Conservation (phyloP, 2,797 vertebrate species). For the Notoglanidium macrostoma region DNA sequence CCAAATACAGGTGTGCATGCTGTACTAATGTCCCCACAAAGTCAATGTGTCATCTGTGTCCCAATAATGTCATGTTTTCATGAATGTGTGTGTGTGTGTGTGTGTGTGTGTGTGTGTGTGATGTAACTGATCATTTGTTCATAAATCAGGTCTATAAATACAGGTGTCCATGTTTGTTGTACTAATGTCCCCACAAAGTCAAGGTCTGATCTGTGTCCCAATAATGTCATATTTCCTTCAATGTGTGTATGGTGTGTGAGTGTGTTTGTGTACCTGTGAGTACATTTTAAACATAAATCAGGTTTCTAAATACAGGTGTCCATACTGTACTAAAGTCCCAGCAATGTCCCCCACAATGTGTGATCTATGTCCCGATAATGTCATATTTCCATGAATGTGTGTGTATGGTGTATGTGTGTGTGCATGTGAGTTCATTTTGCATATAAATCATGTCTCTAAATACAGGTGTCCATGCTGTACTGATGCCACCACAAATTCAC, state of each 20-base stretch:
- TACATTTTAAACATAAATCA: neutral
- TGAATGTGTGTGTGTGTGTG: conserved; percentile 17
- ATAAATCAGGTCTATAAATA: neutral
- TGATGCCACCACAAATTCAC: no score
- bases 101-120: conserved; percentile 21
- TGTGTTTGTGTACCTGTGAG: neutral
- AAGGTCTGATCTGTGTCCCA: neutral
- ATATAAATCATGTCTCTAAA: no score
- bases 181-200: neutral
- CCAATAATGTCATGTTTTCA: neutral
- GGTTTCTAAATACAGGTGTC: neutral
- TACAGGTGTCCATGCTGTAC: no score
- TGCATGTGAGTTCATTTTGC: no score
- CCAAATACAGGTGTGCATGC: neutral
- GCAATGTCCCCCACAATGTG: neutral
- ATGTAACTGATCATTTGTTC: neutral
- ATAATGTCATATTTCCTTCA: neutral
- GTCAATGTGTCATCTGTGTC: neutral
- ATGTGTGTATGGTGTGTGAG: neutral
- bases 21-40: neutral
- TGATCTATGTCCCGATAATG: conserved; percentile 1
- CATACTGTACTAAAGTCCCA: neutral
- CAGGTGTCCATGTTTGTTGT: neutral
- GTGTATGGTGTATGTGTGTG: no score
- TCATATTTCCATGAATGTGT: neutral